phyloP scores from a whole-genome alignment of 2,113 vertebrate genomes.

The Urocynchramus pylzowi region DNA sequence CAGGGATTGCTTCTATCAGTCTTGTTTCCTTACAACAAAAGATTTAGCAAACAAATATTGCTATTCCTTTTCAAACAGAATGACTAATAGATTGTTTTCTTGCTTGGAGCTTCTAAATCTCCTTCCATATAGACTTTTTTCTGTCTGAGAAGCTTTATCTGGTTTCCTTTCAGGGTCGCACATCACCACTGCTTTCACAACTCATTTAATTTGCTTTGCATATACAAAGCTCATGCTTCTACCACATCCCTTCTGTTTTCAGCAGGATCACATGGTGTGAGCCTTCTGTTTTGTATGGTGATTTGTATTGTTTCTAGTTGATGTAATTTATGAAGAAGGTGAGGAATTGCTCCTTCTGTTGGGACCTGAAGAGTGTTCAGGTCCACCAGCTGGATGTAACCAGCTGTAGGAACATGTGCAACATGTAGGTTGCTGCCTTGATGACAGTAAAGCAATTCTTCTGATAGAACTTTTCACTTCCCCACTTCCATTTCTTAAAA shows the following conservation, averaged over 20 bases:
- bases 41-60: neutral
- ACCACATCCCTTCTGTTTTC: neutral
- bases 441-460: neutral
- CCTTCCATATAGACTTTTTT: neutral
- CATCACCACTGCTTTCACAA: neutral
- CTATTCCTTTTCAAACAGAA: neutral
- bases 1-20: neutral
- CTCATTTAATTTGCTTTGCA: neutral
- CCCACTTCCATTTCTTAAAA: neutral
- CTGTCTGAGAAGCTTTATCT: neutral
- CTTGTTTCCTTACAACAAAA: neutral
- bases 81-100: neutral
- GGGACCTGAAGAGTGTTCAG: neutral
- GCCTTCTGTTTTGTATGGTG: neutral
- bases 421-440: neutral
- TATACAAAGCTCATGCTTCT: neutral
- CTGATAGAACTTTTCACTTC: neutral
- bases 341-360: neutral
- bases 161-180: neutral
- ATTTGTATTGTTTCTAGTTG: neutral
- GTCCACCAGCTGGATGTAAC: neutral
- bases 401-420: neutral
- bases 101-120: neutral
- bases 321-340: neutral
- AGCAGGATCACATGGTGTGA: neutral